Conservation (phyloP, 2,797 vertebrate species). For the Sebastes reedi region DNA sequence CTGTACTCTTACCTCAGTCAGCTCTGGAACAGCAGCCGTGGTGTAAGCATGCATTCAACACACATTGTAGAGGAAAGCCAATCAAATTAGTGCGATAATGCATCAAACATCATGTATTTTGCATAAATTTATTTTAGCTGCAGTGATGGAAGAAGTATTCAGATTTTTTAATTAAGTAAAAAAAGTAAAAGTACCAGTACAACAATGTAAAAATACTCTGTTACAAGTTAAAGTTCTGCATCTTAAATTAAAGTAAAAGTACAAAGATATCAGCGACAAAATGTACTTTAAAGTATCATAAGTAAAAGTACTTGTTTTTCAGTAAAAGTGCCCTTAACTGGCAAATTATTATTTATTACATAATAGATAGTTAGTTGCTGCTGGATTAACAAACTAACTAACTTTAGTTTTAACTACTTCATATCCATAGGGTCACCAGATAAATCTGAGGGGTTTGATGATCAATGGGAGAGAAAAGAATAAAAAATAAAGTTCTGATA, state of each 20-base stretch:
- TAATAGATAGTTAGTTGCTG: background rate
- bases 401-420: background rate
- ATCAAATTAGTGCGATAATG: constrained; percentile 31
- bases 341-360: background rate
- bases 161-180: background rate
- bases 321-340: background rate
- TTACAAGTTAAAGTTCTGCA: background rate
- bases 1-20: constrained; percentile 47
- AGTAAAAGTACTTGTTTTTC: background rate
- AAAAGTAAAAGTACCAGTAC: background rate
- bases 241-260: background rate
- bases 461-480: background rate
- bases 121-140: background rate
- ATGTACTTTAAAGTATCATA: background rate
- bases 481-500: background rate
- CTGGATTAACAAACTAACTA: too few relatives aligned
- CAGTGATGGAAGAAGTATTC: background rate
- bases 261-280: background rate
- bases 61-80: constrained; percentile 44
- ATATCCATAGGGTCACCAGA: background rate
- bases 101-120: background rate
- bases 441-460: background rate
- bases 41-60: constrained; percentile 57
- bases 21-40: constrained; percentile 37
- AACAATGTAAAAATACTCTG: background rate